Evolutionary conservation across 23 tunicate genomes (phyloP).

Genomic region (Trididemnum nubilum): DNA sequence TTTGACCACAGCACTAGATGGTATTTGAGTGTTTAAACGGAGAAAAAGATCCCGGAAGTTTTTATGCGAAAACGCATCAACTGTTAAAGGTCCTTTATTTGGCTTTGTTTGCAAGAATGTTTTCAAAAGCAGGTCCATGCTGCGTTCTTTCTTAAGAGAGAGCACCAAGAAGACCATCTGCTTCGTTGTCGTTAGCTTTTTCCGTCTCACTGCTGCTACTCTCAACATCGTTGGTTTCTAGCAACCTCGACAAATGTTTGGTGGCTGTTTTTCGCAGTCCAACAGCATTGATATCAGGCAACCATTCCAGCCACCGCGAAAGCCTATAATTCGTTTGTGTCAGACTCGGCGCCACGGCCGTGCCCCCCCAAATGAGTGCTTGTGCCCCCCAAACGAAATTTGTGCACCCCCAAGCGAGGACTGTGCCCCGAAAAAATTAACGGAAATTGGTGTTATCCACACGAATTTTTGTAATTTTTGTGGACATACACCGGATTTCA

Average conservation of each 20-base stretch:
- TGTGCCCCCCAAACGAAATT: too few relatives aligned
- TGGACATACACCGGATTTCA: too few relatives aligned
- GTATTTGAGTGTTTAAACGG: slow-evolving; percentile 11
- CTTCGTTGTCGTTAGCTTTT: background rate
- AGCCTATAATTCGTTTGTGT: background rate
- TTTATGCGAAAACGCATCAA: background rate
- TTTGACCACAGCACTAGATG: background rate
- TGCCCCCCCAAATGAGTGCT: too few relatives aligned
- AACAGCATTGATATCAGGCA: too few relatives aligned
- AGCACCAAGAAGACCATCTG: background rate
- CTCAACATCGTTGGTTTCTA: background rate
- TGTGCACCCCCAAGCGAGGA: too few relatives aligned
- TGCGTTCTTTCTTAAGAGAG: background rate
- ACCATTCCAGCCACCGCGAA: slow-evolving; percentile 15
- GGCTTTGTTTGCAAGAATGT: background rate
- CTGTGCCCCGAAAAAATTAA: too few relatives aligned
- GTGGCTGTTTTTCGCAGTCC: too few relatives aligned
- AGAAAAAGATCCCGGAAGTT: background rate
- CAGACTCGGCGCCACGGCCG: too few relatives aligned
- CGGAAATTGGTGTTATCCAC: too few relatives aligned
- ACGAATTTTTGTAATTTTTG: too few relatives aligned
- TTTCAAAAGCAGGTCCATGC: background rate
- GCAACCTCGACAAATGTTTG: background rate
- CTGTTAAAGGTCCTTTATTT: background rate
- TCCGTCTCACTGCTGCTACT: background rate